Evolutionary conservation across 2,113 vertebrate genomes (phyloP).

Genomic region (Sylvicapra grimmia): DNA sequence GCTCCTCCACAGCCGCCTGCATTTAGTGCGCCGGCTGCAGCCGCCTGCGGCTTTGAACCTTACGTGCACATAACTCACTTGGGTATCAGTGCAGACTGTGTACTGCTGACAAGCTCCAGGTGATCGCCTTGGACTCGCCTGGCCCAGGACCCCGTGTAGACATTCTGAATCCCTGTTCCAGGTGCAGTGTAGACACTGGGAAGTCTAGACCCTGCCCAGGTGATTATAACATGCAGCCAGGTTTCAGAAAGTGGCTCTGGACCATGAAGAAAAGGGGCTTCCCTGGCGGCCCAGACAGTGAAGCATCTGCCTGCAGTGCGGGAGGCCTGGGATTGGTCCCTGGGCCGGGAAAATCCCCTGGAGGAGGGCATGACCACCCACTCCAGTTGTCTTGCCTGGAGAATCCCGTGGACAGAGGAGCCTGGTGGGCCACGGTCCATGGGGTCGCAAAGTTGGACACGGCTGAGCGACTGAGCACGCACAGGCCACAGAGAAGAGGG

Average conservation of each 20-base stretch:
- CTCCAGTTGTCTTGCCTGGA: background rate
- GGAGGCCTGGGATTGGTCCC: background rate
- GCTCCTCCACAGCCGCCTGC: too few relatives aligned
- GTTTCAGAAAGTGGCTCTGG: background rate
- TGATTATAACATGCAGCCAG: background rate
- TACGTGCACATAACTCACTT: rapidly evolving
- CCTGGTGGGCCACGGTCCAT: rapidly evolving
- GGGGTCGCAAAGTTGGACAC: rapidly evolving
- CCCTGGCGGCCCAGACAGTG: background rate
- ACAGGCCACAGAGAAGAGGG: background rate
- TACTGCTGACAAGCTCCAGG: background rate
- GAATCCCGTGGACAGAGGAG: background rate
- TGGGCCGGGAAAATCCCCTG: background rate
- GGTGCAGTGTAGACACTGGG: background rate
- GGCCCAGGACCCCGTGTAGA: background rate
- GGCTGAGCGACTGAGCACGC: rapidly evolving
- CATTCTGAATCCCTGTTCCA: background rate
- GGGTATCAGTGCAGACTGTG: background rate
- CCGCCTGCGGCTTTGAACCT: background rate
- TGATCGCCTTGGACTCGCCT: background rate
- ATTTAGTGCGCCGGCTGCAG: too few relatives aligned
- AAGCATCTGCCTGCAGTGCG: rapidly evolving
- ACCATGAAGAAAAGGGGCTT: background rate
- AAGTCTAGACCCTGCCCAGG: background rate
- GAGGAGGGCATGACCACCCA: background rate